Evolutionary conservation across 2,888 invertebrate species (phyloP), one percentile per base, ranked within the genome.

Genomic region (Sinelater perroti): DNA sequence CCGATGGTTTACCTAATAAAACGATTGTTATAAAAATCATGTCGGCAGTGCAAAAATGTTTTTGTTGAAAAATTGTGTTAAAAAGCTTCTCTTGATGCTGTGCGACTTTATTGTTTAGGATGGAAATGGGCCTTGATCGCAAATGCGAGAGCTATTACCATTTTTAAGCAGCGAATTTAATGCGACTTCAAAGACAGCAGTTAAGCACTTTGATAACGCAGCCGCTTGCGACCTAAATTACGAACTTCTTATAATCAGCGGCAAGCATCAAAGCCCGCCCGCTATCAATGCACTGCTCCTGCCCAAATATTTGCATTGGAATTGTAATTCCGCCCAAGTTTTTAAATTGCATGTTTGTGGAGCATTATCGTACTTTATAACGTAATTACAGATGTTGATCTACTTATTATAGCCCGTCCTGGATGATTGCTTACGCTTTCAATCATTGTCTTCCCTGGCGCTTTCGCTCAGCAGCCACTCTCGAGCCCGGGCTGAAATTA

Each of bases 251-350:
- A 44, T 54, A 62, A 60, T 62, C 62, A 56, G 54, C 52, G 56
- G 45, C 56, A 62, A 62, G 60, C 62, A 60, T 62, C 60, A 57
- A 60, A 56, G 62, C 54, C 10, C 56, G 36, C 51, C 36, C 33
- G 16, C 36, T 57, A 57, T 57, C 56, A 46, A 46, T 57, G 38
- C 51, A 36, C 26, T 31, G 44, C 35, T 53, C 28, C 45, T 21
- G n/a, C 40, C 44, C 56, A 66, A 66, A 62, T 64, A 66, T 66
- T 66, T 64, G 58, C 64, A 54, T 56, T 62, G 54, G 57, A 64
- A 61, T 63, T 63, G 59, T 62, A 63, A 66, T 66, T 64, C 52
- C 47, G 30, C 26, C 33, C 57, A 53, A 52, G 56, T 55, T 61
- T 57, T 61, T 56, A 65, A 62, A 65, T 62, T 60, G 61, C 63